A percentile compares a stretch with the other conserved stretches of the same genome.
Evolutionary conservation across 37 sponge, comb jelly and placozoan genomes (phyloP).

Genomic region (Chondrilla cf. caribensis): DNA sequence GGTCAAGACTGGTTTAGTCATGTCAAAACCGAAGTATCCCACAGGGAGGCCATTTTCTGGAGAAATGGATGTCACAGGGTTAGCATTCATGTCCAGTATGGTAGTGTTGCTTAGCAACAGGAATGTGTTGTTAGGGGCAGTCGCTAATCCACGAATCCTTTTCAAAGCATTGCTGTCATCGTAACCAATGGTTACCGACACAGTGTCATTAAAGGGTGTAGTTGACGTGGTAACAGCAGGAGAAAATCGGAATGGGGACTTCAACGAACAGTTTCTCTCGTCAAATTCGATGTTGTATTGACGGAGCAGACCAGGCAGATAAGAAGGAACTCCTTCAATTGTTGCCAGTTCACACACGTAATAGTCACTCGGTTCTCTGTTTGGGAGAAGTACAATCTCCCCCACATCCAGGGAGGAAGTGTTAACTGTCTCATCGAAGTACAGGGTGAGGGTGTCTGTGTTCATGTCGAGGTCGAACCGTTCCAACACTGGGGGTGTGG

Average conservation of each 20-base stretch:
- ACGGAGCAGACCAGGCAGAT: background rate
- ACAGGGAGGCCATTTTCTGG: constrained; percentile 37
- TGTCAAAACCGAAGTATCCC: constrained; percentile 40
- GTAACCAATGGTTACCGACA: constrained; percentile 55
- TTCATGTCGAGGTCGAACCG: constrained; percentile 65
- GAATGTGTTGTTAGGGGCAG: constrained; percentile 43
- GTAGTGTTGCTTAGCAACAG: constrained; percentile 45
- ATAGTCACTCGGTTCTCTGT: background rate
- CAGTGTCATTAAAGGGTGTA: constrained; percentile 60
- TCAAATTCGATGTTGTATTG: background rate
- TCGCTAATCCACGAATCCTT: constrained; percentile 71
- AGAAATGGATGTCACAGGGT: constrained; percentile 47
- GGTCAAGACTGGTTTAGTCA: constrained; percentile 42
- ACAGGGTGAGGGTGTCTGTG: constrained; percentile 52
- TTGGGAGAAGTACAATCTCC: constrained; percentile 45
- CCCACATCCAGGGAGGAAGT: constrained; percentile 52
- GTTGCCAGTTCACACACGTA: constrained; percentile 1
- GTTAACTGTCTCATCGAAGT: constrained; percentile 85
- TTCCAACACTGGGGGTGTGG: constrained; percentile 46
- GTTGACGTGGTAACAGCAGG: constrained; percentile 23
- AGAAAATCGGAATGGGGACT: constrained; percentile 27
- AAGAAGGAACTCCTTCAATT: constrained; percentile 8
- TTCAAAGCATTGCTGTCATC: constrained; percentile 80
- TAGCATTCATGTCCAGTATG: constrained; percentile 80
- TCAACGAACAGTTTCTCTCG: background rate